Evolutionary conservation across 1,140 invertebrate species (phyloP), one percentile per base, ranked within the genome.

Genomic region (Callitettix versicolor): DNA sequence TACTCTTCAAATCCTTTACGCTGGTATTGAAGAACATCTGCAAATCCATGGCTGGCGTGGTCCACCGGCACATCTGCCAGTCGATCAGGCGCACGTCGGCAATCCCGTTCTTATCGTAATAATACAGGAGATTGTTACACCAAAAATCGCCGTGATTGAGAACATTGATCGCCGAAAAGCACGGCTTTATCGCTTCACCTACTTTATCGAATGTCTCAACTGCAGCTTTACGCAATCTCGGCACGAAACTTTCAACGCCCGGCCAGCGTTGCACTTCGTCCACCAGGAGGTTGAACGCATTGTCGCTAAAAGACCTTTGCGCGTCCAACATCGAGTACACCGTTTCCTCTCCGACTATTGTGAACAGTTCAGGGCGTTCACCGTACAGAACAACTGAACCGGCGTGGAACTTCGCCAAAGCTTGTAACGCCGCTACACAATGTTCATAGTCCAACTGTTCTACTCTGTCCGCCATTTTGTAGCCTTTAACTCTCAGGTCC

Each of bases 381-480:
- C 49, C 40, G 47, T 56, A 55, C 24, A 60, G 58, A 15, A 52
- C 57, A 44, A 56, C 43, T 11, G 59, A 51, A 3, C 62, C 38
- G 3, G 56, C 61, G 56, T 67, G 65, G 18, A 62, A 59, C 42
- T 60, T 59, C 0, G 60, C 65, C 12, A 67, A 34, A 38, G 60
- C 55, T 41, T 46, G 36, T 11, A 67, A 11, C 15, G 61, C 62
- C 1, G 53, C 21, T 41, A 30, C 41, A 17, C 59, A 56, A 43
- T 65, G 64, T 14, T 60, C 17, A 15, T 44, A 60, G 56, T 63
- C 60, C 21, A 64, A 48, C 15, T 57, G 55, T 43, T 53, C 52
- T 12, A 60, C 38, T 46, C 58, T 55, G 44, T 66, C 54, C 7
- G 56, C 41, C 59, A 66, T 59, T 53, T 47, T 49, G 49, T 59